These are phyloP conservation scores for Clitarchus hookeri DNA, from an alignment of 2,888 invertebrate species.

Conservation along the genomic window DNA sequence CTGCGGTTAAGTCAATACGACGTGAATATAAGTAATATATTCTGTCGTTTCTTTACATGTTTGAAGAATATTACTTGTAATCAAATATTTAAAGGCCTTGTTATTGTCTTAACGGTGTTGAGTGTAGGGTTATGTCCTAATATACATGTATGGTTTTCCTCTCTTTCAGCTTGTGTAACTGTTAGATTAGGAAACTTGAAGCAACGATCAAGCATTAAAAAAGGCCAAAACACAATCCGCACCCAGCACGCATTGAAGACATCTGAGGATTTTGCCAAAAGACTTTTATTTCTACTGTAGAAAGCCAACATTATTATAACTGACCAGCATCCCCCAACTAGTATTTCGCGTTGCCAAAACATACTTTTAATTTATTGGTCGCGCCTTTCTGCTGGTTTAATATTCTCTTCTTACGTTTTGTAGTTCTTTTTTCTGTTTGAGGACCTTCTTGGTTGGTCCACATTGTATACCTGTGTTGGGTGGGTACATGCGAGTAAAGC, in stretches of 20 bases:
- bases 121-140: slow-evolving; percentile 36
- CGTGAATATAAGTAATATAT: neutral
- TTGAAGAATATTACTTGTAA: neutral
- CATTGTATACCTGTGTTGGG: slow-evolving; percentile 26
- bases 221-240: slow-evolving; percentile 63
- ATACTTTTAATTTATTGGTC: neutral
- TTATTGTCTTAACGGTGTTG: neutral
- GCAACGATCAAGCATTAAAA: slow-evolving; percentile 53
- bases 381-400: neutral
- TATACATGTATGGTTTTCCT: slow-evolving; percentile 48
- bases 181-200: slow-evolving; percentile 61
- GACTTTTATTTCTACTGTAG: slow-evolving; percentile 38
- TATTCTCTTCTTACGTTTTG: slow-evolving; percentile 35
- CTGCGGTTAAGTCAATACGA: neutral
- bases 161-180: slow-evolving; percentile 69
- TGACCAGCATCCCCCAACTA: slow-evolving; percentile 11
- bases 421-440: slow-evolving; percentile 33
- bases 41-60: neutral
- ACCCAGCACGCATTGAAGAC: slow-evolving; percentile 89
- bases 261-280: slow-evolving; percentile 75
- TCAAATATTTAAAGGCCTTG: neutral
- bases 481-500: slow-evolving; percentile 28
- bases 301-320: slow-evolving; percentile 1
- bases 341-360: slow-evolving; percentile 6
- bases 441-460: slow-evolving; percentile 31